These are phyloP conservation scores for Scaptodrosophila lebanonensis DNA, from an alignment of 1,140 invertebrate species.

Conservation along the genomic window DNA sequence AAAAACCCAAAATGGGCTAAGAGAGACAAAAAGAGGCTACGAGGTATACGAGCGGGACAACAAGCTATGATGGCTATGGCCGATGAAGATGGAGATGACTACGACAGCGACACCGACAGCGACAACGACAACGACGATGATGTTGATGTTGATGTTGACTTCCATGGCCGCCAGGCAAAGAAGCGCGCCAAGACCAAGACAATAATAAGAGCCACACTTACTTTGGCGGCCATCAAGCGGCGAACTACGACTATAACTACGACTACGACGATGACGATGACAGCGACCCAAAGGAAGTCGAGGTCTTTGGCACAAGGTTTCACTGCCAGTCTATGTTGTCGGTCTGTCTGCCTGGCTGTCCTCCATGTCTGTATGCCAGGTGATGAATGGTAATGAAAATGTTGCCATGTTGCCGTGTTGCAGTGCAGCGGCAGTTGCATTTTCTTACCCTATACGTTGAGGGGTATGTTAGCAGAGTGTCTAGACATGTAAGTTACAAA, in stretches of 20 bases:
- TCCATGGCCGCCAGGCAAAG: slow-evolving; percentile 59
- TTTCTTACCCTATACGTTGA: too few species aligned
- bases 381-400: slow-evolving; percentile 75
- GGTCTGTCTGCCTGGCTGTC: slow-evolving; percentile 4
- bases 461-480: too few species aligned
- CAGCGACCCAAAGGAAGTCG: slow-evolving; percentile 70
- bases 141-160: too few species aligned
- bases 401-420: slow-evolving; percentile 38
- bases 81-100: too few species aligned
- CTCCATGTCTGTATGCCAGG: slow-evolving; percentile 52
- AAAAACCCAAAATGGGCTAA: slow-evolving; percentile 14
- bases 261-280: slow-evolving; percentile 31
- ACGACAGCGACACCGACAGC: too few species aligned
- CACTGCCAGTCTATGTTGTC: slow-evolving; percentile 14
- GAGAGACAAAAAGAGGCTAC: neutral
- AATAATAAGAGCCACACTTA: slow-evolving; percentile 22
- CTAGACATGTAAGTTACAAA: too few species aligned
- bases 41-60: too few species aligned
- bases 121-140: too few species aligned
- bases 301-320: slow-evolving; percentile 69
- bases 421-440: too few species aligned
- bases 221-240: slow-evolving; percentile 33
- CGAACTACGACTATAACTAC: slow-evolving; percentile 26
- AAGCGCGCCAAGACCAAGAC: slow-evolving; percentile 16
- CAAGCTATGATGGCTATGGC: too few species aligned